Evolutionary conservation across 2,113 vertebrate species (phyloP).

Genomic region (Myiagra hebetior): DNA sequence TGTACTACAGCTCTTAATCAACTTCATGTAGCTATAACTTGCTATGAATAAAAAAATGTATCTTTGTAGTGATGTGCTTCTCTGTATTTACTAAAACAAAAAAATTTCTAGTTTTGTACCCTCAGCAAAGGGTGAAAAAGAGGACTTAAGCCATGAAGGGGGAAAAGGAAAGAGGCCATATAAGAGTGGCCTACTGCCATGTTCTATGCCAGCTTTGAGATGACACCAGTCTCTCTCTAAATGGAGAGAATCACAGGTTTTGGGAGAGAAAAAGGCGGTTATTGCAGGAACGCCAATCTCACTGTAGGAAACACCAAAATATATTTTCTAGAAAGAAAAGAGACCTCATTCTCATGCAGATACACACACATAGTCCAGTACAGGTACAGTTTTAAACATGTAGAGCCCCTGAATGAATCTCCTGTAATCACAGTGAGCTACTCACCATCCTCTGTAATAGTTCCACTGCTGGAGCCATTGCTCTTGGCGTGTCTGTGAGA

Average conservation of each 20-base stretch:
- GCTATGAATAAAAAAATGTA: background rate
- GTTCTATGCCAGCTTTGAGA: background rate
- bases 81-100: background rate
- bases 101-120: background rate
- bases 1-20: background rate
- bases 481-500: conserved; percentile 91
- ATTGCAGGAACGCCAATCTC: background rate
- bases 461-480: conserved; percentile 96
- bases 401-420: background rate
- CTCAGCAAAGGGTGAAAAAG: background rate
- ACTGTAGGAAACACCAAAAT: background rate
- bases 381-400: background rate
- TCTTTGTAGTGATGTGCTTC: background rate
- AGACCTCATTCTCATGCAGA: background rate
- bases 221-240: background rate
- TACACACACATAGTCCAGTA: background rate
- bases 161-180: background rate
- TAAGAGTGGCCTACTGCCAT: background rate
- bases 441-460: conserved; percentile 94
- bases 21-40: background rate
- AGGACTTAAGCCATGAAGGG: background rate
- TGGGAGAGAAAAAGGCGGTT: background rate
- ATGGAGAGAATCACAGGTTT: background rate
- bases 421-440: background rate
- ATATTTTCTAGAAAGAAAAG: background rate